Evolutionary conservation across 1,140 invertebrate species (phyloP).

Genomic region (Trachelipus rathkii): DNA sequence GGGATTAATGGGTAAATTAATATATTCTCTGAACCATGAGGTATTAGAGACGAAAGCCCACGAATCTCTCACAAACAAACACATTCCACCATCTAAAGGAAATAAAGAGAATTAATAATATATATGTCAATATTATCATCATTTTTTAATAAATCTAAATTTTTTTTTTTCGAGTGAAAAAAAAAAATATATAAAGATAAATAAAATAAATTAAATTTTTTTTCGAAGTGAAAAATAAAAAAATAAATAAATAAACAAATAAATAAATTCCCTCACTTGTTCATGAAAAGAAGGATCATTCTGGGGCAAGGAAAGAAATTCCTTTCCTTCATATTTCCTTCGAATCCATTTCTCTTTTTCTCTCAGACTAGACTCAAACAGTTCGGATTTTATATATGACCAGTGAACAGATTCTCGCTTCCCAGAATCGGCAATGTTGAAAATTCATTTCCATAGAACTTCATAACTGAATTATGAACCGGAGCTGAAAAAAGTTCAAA

Average conservation of each 20-base stretch:
- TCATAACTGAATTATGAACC: constrained; percentile 89
- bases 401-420: constrained; percentile 58
- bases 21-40: constrained; percentile 56
- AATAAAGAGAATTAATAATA: background rate
- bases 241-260: no score
- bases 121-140: no score
- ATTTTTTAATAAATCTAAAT: no score
- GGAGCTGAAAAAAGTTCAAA: constrained; percentile 54
- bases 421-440: constrained; percentile 95
- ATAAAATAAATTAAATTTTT: no score
- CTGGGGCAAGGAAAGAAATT: constrained; percentile 70
- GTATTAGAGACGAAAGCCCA: constrained; percentile 55
- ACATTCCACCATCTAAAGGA: constrained; percentile 37
- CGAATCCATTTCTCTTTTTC: constrained; percentile 83
- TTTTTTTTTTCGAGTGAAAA: no score
- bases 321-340: constrained; percentile 81
- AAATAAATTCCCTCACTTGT: no score
- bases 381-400: constrained; percentile 46
- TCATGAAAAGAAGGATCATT: constrained; percentile 49
- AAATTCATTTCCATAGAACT: constrained; percentile 82
- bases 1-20: constrained; percentile 58
- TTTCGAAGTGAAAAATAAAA: no score
- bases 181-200: no score
- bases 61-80: constrained; percentile 53
- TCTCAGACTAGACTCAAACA: constrained; percentile 64